Evolutionary conservation across 2,113 vertebrate genomes (phyloP).

Genomic region (Trichechus manatus): DNA sequence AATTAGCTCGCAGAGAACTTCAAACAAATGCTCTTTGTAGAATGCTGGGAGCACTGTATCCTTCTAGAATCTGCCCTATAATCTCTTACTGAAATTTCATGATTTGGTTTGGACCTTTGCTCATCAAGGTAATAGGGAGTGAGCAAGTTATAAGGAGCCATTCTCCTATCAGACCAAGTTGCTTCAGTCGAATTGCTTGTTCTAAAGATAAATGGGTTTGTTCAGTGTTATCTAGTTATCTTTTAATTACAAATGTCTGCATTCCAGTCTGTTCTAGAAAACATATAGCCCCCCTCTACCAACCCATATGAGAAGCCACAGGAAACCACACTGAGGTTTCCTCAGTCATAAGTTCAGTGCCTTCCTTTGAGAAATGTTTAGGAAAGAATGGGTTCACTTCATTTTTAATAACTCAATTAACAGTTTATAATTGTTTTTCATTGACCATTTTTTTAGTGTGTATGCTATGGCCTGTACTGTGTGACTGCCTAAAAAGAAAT

Average conservation of each 20-base stretch:
- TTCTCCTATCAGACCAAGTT: background rate
- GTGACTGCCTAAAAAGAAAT: constrained; percentile 44
- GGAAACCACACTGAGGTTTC: constrained; percentile 44
- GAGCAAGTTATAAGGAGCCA: background rate
- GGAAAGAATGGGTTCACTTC: constrained; percentile 31
- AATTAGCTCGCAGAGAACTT: constrained; percentile 55
- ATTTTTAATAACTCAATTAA: background rate
- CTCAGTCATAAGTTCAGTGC: background rate
- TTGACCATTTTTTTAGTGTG: background rate
- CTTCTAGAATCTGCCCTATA: constrained; percentile 39
- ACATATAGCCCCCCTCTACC: background rate
- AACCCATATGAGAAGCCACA: background rate
- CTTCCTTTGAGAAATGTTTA: constrained; percentile 47
- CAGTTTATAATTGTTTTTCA: background rate
- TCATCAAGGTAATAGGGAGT: constrained; percentile 15
- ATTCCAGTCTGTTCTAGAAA: background rate
- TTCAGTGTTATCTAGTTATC: constrained; percentile 5
- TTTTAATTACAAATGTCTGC: constrained; percentile 45
- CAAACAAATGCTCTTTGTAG: constrained; percentile 66
- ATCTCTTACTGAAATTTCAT: constrained; percentile 49
- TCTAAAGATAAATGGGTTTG: constrained; percentile 28
- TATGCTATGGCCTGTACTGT: background rate
- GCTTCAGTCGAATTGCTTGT: background rate
- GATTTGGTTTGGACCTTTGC: constrained; percentile 25
- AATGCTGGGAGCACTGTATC: constrained; percentile 45